Evolutionary conservation across 2,888 invertebrate genomes (phyloP), one percentile per base, ranked within the genome.

Genomic region (Drosophila incognita): DNA sequence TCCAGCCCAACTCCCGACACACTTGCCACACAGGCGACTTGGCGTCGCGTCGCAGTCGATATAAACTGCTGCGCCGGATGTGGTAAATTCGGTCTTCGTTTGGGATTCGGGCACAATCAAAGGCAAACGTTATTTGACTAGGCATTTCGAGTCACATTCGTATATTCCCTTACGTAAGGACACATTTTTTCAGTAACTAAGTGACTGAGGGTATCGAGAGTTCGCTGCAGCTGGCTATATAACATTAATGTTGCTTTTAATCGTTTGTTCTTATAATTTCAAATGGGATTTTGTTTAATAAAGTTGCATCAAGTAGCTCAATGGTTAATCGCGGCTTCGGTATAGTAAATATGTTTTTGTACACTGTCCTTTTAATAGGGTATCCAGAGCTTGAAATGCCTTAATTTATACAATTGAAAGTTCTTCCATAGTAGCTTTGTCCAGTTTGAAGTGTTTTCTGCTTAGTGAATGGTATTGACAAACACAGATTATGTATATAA

Each of bases 81-180:
- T 87, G 87, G 87, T 80, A 87, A 90, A 90, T 90, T 89, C 83
- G 82, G 88, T 71, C 69, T 56, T 46, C 70, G 60, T 40, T 61
- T 57, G 42, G 60, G 53, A 51, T 36, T 52, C 38, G 60, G 49
- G 46, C 72, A 61, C 49, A 76, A 76, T 78, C 81, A 78, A 72
- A 81, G 66, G 51, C 57, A 71, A 71, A 76, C 65, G 63, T 46
- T 63, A 24, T 35, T 48, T 35, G 46, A 36, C 52, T 31, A 57
- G 36, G 38, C 31, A 27, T 27, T 15, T 48, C 13, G 18, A 29
- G 18, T 35, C 57, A 10, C 54, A 36, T 13, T 54, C 6, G 2
- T 5, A 1, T 7, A 67, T 54, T 33, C 68, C 36, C 72, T 59
- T 38, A 29, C 29, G 8, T 3, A 10, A 15, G 6, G n/a, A n/a